phyloP scores from a whole-genome alignment of 2,797 vertebrate genomes.

The Petrocephalus schoutedeni region DNA sequence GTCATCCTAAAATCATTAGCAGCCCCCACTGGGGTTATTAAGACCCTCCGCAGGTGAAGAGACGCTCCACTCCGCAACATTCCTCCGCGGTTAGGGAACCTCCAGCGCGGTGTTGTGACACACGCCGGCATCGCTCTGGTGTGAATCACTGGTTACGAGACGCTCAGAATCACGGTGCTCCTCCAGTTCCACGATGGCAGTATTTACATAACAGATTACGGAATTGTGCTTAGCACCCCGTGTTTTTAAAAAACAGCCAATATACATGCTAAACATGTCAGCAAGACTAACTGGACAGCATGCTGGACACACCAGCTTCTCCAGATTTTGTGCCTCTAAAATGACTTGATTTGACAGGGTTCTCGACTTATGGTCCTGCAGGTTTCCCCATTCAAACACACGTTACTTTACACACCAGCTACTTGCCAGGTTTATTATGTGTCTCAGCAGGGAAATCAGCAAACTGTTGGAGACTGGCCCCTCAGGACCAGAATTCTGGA shows the following conservation, averaged over 20 bases:
- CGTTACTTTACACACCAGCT: background rate
- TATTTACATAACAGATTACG: slow-evolving; percentile 3
- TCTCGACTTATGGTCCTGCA: background rate
- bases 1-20: background rate
- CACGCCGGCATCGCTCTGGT: background rate
- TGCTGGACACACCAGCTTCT: background rate
- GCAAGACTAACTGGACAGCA: background rate
- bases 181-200: background rate
- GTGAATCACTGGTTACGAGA: background rate
- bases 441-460: background rate
- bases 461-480: background rate
- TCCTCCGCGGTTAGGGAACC: background rate
- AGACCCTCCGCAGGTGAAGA: background rate
- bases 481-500: background rate
- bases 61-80: background rate
- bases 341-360: background rate
- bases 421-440: background rate
- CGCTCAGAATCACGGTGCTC: background rate
- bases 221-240: background rate
- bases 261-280: background rate
- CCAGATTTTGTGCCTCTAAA: background rate
- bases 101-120: background rate
- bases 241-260: background rate
- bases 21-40: background rate
- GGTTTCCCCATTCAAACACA: background rate